Evolutionary conservation across 2,113 vertebrate species (phyloP).

Genomic region (Phrynosoma platyrhinos): DNA sequence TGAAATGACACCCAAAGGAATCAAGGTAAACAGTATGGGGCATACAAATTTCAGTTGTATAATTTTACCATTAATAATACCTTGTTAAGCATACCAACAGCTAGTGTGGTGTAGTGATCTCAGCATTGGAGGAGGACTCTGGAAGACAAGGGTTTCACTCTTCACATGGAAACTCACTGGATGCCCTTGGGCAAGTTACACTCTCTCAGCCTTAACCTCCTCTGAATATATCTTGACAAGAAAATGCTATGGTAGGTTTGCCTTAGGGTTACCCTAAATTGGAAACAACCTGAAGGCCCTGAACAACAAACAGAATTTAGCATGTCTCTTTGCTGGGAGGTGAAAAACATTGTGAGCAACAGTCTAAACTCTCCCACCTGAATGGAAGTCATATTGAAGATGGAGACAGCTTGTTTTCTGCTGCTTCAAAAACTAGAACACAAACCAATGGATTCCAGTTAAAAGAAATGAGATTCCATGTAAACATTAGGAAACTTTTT

Average conservation of each 20-base stretch:
- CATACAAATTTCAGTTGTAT: too few relatives aligned
- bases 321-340: too few relatives aligned
- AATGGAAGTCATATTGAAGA: too few relatives aligned
- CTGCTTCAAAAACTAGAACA: too few relatives aligned
- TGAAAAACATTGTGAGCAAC: too few relatives aligned
- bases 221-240: not conserved
- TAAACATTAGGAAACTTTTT: too few relatives aligned
- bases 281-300: not conserved
- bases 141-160: not conserved
- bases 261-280: not conserved
- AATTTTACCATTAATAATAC: not conserved
- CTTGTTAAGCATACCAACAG: not conserved
- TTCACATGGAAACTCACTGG: not conserved
- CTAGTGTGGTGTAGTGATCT: too few relatives aligned
- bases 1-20: not conserved
- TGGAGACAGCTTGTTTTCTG: too few relatives aligned
- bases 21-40: not conserved
- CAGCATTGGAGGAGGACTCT: not conserved
- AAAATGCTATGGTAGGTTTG: not conserved
- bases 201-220: not conserved
- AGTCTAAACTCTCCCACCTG: too few relatives aligned
- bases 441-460: too few relatives aligned
- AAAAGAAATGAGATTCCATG: too few relatives aligned
- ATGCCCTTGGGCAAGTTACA: not conserved
- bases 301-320: not conserved